phyloP scores from a whole-genome alignment of 1,140 invertebrate species.

The Temnothorax nylanderi region DNA sequence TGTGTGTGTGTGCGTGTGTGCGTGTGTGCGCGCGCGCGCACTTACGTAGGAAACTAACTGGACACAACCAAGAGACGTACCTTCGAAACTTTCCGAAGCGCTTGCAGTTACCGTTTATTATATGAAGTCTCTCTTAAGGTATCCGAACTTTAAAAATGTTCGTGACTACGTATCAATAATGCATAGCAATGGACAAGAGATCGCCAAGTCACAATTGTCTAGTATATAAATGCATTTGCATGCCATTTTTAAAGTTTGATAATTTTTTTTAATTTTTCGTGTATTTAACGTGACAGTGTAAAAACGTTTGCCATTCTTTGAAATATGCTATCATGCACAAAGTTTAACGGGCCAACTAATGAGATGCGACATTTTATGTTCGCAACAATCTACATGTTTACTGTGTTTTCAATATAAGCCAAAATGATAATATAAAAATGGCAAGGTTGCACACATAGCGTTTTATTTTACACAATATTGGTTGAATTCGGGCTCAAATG shows the following conservation, averaged over 20 bases:
- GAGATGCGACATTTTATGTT: not conserved
- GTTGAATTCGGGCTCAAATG: not conserved
- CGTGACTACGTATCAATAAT: not conserved
- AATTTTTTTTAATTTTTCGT: not conserved
- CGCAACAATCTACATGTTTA: not conserved
- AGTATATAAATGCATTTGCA: not conserved
- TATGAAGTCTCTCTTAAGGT: not conserved
- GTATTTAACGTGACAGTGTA: not conserved
- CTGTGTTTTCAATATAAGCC: not conserved
- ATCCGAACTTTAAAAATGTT: not conserved
- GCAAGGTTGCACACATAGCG: not conserved
- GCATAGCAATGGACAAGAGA: not conserved
- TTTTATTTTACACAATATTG: constrained; percentile 28
- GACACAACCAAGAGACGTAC: constrained; percentile 26
- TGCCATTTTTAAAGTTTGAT: not conserved
- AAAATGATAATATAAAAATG: not conserved
- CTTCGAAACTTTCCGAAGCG: not conserved
- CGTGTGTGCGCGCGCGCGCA: not conserved
- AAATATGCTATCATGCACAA: not conserved
- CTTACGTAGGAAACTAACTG: constrained; percentile 11
- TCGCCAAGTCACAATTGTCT: not conserved
- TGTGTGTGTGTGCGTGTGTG: not conserved
- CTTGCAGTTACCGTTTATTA: not conserved
- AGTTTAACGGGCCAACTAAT: not conserved
- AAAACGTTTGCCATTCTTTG: not conserved